Evolutionary conservation across 2,113 vertebrate genomes (phyloP).

Genomic region (Sebastes schlegelii): DNA sequence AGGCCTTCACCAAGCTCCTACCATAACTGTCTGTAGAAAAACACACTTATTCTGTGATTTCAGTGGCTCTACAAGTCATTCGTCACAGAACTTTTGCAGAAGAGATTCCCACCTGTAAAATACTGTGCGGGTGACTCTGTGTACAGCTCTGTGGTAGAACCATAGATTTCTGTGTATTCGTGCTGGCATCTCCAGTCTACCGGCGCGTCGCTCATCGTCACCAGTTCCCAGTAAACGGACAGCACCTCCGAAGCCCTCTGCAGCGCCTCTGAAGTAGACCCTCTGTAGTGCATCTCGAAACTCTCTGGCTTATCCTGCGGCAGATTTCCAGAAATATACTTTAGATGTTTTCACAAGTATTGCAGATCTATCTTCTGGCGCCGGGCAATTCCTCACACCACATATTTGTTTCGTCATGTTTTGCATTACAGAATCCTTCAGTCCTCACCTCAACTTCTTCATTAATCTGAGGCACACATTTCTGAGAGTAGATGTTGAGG

Average conservation of each 20-base stretch:
- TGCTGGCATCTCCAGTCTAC: slow-evolving; percentile 83
- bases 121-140: slow-evolving; percentile 51
- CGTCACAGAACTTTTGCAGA: slow-evolving; percentile 6
- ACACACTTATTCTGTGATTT: slow-evolving; percentile 37
- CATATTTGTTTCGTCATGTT: slow-evolving; percentile 11
- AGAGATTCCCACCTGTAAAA: slow-evolving; percentile 69
- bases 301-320: slow-evolving; percentile 81
- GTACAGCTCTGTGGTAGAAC: slow-evolving; percentile 58
- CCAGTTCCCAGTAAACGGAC: slow-evolving; percentile 80
- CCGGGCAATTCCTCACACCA: background rate
- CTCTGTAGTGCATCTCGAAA: slow-evolving; percentile 77
- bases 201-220: slow-evolving; percentile 68
- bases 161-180: slow-evolving; percentile 75
- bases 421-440: background rate
- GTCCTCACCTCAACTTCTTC: slow-evolving; percentile 82
- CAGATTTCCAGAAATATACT: slow-evolving; percentile 14
- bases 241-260: slow-evolving; percentile 77
- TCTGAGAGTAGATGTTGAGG: slow-evolving; percentile 85
- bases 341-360: slow-evolving; percentile 9
- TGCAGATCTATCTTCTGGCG: slow-evolving; percentile 18
- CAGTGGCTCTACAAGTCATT: slow-evolving; percentile 24
- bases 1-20: slow-evolving; percentile 62
- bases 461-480: slow-evolving; percentile 83
- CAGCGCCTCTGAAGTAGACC: slow-evolving; percentile 79
- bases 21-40: slow-evolving; percentile 68